These are phyloP conservation scores for Nemapogon koenigi DNA, from an alignment of 2,888 invertebrate genomes.

Conservation along the genomic window DNA sequence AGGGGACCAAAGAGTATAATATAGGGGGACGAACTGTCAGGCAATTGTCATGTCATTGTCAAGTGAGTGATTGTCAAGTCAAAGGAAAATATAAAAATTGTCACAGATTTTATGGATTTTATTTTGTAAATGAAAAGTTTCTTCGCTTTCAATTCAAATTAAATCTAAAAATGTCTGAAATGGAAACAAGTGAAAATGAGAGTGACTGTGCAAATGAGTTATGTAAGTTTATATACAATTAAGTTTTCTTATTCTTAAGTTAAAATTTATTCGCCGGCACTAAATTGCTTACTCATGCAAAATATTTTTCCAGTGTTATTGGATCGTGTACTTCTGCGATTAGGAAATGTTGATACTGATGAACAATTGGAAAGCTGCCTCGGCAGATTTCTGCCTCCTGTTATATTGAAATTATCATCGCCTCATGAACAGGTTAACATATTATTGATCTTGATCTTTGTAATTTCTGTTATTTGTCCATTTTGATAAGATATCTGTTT, in stretches of 20 bases:
- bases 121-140: no score
- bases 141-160: no score
- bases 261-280: constrained; percentile 12
- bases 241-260: constrained; percentile 15
- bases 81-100: no score
- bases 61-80: no score
- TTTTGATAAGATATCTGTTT: not conserved
- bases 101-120: no score
- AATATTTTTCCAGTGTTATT: constrained; percentile 71
- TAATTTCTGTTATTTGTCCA: not conserved
- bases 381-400: constrained; percentile 82
- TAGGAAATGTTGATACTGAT: constrained; percentile 89
- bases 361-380: constrained; percentile 85
- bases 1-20: no score
- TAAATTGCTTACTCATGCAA: constrained; percentile 12
- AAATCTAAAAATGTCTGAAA: constrained; percentile 57
- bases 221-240: constrained; percentile 28
- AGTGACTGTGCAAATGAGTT: constrained; percentile 52
- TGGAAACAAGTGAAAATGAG: constrained; percentile 46
- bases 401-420: constrained; percentile 88
- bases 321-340: constrained; percentile 86
- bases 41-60: no score
- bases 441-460: not conserved
- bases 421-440: constrained; percentile 77
- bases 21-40: no score